phyloP scores from a whole-genome alignment of 2,888 invertebrate species.

The Drosophila heteroneura region DNA sequence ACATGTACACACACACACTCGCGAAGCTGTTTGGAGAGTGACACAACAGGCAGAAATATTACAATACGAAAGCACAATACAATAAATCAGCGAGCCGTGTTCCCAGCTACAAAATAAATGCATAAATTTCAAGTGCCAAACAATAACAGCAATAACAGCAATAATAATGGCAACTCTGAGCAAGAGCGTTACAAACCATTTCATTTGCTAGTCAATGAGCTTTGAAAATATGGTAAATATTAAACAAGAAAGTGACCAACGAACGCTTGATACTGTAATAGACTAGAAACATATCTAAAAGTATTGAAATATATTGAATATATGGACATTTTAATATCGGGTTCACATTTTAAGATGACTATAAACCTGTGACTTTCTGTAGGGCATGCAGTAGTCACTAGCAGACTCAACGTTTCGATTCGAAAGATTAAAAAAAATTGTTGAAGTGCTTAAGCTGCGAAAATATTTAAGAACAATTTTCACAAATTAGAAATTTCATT shows the following conservation, averaged over 20 bases:
- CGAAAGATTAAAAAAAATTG: neutral
- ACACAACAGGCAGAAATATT: slow-evolving; percentile 61
- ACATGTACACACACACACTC: slow-evolving; percentile 12
- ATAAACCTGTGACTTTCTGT: neutral
- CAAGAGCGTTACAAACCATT: slow-evolving; percentile 63
- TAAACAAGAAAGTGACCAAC: slow-evolving; percentile 22
- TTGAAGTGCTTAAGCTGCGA: neutral
- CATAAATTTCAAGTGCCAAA: slow-evolving; percentile 73
- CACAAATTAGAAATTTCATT: neutral
- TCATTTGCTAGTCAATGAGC: slow-evolving; percentile 70
- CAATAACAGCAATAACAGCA: slow-evolving; percentile 28
- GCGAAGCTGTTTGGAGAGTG: slow-evolving; percentile 32
- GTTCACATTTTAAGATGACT: neutral
- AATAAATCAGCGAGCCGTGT: slow-evolving; percentile 68
- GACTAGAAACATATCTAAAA: neutral
- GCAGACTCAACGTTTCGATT: neutral
- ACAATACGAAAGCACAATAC: slow-evolving; percentile 66
- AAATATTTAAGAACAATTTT: neutral
- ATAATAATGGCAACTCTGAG: slow-evolving; percentile 14
- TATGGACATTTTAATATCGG: too few species aligned
- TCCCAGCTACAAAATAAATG: slow-evolving; percentile 67
- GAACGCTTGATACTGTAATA: neutral
- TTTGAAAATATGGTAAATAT: slow-evolving; percentile 68
- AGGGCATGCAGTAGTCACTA: neutral
- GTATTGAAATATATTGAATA: neutral